phyloP scores from a whole-genome alignment of 2,888 invertebrate species.

The Dryadula phaetusa region DNA sequence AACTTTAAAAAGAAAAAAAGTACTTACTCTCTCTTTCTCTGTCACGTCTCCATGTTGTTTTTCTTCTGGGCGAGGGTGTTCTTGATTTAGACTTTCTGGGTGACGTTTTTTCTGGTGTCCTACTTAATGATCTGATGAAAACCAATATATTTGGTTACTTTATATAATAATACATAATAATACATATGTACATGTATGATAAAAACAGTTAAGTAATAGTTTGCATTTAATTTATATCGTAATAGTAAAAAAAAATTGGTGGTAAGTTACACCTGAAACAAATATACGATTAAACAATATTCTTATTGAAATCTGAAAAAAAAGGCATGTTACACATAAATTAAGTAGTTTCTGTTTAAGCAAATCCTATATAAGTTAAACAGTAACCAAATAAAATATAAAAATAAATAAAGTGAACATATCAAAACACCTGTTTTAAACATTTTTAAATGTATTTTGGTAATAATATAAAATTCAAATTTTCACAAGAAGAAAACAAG shows the following conservation, averaged over 20 bases:
- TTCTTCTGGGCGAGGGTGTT: constrained; percentile 76
- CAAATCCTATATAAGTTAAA: too few relatives aligned
- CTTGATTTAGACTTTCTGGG: constrained; percentile 80
- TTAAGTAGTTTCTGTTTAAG: too few relatives aligned
- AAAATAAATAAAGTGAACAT: too few relatives aligned
- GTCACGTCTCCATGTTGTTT: constrained; percentile 67
- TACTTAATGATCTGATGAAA: constrained; percentile 69
- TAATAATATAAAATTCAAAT: too few relatives aligned
- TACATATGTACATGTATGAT: too few relatives aligned
- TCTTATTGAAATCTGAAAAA: constrained; percentile 5
- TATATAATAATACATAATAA: neutral
- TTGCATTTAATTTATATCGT: too few relatives aligned
- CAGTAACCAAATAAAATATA: too few relatives aligned
- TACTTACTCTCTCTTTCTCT: constrained; percentile 58
- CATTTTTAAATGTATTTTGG: too few relatives aligned
- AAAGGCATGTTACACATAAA: neutral
- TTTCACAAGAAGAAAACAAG: too few relatives aligned
- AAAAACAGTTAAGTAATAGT: too few relatives aligned
- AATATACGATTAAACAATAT: neutral
- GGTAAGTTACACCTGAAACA: constrained; percentile 8
- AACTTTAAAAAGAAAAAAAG: too few relatives aligned
- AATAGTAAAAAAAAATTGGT: neutral
- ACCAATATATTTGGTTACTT: neutral
- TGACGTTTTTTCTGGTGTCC: constrained; percentile 76
- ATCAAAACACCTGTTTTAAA: too few relatives aligned